Percentiles rank a stretch among this genome's conserved stretches.
These are phyloP conservation scores for Sebastes fasciatus DNA, from an alignment of 2,113 vertebrate genomes.

Conservation along the genomic window DNA sequence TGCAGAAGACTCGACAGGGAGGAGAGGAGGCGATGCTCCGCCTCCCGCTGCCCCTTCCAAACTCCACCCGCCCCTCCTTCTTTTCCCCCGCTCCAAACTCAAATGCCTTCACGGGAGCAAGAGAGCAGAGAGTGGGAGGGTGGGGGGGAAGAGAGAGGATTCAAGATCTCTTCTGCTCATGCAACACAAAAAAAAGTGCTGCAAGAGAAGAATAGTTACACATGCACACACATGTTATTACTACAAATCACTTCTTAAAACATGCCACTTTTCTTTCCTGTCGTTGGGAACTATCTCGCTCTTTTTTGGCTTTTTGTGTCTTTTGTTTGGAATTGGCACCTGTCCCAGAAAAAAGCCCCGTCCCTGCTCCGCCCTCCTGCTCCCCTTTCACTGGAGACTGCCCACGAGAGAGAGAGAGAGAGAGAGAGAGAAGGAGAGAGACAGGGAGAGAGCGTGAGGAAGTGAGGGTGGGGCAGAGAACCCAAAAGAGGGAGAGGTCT, in stretches of 20 bases:
- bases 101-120: constrained; percentile 86
- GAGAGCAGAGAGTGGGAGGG: constrained; percentile 32
- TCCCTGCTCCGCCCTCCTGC: constrained; percentile 86
- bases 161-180: constrained; percentile 70
- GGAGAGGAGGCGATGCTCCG: constrained; percentile 69
- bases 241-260: constrained; percentile 64
- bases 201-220: constrained; percentile 55
- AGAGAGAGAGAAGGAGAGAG: constrained; percentile 50
- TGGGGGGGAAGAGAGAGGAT: constrained; percentile 47
- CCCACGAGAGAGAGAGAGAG: constrained; percentile 65
- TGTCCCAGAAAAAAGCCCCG: constrained; percentile 90
- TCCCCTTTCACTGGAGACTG: constrained; percentile 84
- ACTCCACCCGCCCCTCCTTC: constrained; percentile 70
- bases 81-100: constrained; percentile 75
- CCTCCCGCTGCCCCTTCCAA: constrained; percentile 62
- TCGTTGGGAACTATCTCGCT: constrained; percentile 80
- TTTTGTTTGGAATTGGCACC: constrained; percentile 94
- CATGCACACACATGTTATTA: constrained; percentile 59
- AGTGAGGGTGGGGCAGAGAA: constrained; percentile 76
- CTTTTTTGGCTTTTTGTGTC: constrained; percentile 88
- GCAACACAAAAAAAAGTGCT: constrained; percentile 49
- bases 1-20: constrained; percentile 86
- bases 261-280: constrained; percentile 64
- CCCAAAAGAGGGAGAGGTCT: constrained; percentile 69
- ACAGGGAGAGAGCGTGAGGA: constrained; percentile 23